Percentiles rank a stretch among this genome's conserved stretches.
Conservation (phyloP, 2,888 invertebrate species). For the Apotomis turbidana region DNA sequence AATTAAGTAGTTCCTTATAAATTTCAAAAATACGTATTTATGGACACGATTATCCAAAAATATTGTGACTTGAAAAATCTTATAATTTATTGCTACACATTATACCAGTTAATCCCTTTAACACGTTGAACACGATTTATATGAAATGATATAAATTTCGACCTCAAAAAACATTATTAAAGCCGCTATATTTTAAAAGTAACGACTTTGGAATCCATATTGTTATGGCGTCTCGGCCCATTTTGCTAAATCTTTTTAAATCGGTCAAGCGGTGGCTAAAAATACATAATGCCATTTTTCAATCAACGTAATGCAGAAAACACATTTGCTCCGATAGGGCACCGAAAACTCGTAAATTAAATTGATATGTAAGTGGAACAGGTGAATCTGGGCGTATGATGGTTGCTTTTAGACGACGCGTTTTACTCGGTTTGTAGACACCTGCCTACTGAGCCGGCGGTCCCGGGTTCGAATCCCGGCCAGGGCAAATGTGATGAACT, state of each 20-base stretch:
- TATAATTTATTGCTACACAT: no score
- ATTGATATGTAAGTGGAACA: background rate
- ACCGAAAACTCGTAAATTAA: background rate
- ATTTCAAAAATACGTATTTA: no score
- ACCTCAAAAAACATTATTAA: constrained; percentile 16
- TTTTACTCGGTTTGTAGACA: no score
- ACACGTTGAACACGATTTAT: background rate
- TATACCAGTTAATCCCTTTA: background rate
- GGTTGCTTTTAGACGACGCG: no score
- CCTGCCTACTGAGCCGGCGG: no score
- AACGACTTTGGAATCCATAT: constrained; percentile 23
- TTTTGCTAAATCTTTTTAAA: constrained; percentile 37
- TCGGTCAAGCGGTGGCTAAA: constrained; percentile 40
- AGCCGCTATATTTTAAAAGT: constrained; percentile 18
- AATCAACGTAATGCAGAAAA: constrained; percentile 19
- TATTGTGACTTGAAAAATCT: no score
- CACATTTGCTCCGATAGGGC: background rate
- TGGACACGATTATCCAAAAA: no score
- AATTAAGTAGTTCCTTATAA: no score
- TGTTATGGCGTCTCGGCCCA: constrained; percentile 15
- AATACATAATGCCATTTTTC: constrained; percentile 29
- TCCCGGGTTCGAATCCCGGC: no score
- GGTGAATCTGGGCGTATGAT: background rate
- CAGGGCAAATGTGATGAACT: no score
- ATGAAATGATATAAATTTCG: constrained; percentile 10